phyloP scores from a whole-genome alignment of 2,113 vertebrate species.

The Morphnarchus princeps region DNA sequence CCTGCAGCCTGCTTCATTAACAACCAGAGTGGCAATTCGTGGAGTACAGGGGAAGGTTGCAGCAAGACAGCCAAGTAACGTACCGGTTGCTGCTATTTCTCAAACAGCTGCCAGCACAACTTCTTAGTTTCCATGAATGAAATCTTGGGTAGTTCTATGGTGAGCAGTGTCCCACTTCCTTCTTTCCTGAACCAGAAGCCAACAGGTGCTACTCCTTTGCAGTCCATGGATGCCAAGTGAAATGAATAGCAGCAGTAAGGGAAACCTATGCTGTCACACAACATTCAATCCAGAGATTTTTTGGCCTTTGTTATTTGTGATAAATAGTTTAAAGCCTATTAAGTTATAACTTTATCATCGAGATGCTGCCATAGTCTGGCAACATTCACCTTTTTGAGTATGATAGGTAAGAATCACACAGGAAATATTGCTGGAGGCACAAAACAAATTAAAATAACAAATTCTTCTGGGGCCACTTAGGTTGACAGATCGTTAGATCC shows the following conservation, averaged over 20 bases:
- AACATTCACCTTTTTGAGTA: neutral
- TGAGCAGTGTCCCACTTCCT: neutral
- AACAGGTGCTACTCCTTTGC: neutral
- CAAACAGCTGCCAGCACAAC: neutral
- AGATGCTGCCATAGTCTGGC: neutral
- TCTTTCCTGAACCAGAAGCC: neutral
- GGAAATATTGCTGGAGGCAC: neutral
- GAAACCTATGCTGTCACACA: neutral
- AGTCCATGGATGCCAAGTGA: neutral
- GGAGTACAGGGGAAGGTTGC: neutral
- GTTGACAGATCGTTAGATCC: neutral
- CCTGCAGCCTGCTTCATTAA: neutral
- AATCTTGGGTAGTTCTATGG: neutral
- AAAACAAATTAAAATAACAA: neutral
- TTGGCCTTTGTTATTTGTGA: neutral
- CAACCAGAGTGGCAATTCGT: neutral
- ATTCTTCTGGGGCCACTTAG: neutral
- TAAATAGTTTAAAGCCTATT: neutral
- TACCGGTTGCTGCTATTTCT: neutral
- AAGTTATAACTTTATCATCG: neutral
- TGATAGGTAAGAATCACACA: neutral
- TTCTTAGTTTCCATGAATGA: neutral
- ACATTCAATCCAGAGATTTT: neutral
- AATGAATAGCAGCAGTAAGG: neutral
- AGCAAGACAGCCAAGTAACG: neutral